Evolutionary conservation across 35 echinoderm and acorn worm species (phyloP), one percentile per base, ranked within the genome.

Genomic region (Chiridota heheva): DNA sequence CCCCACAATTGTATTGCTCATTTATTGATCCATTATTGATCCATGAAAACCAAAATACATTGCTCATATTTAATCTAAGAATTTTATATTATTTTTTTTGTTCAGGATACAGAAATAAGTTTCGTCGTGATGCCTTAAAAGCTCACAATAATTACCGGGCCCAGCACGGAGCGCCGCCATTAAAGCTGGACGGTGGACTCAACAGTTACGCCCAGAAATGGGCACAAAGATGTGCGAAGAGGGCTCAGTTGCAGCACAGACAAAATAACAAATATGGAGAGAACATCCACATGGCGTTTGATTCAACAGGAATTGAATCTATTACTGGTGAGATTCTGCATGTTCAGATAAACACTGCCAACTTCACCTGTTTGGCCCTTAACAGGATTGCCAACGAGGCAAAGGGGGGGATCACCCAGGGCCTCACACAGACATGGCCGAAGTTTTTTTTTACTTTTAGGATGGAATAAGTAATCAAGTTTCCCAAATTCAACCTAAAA

Each of bases 161-260:
- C 27, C 63, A 82, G 60, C 95, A 98, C 48, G 95, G 95, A 17
- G 85, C 85, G 30, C 82, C 80, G 15, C 44, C 80, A 16, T 43
- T 98, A 5, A 88, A 86, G 35, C 10, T 98, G n/a, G 66, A 77
- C 47, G 42, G 48, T 7, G 81, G 69, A 27, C 35, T 98, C 1
- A 98, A 91, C 76, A 98, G 85, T 32, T 98, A 98, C 51, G 95
- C 95, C 4, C 95, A 98, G 40, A 76, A 82, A 30, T 98, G 95
- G 95, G 88, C 95, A 18, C 65, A 98, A 39, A 77, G 86, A 41
- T 88, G 84, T 38, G 95, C 95, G 20, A 91, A 92, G 74, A 69
- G 77, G 28, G 84, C 69, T 0, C 62, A 91, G n/a, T 81, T 92
- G 25, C 64, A 91, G 36, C 95, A 91, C 61, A 78, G 95, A 68